These are phyloP conservation scores for Squalus acanthias DNA, from an alignment of 2,797 vertebrate genomes.

Conservation along the genomic window DNA sequence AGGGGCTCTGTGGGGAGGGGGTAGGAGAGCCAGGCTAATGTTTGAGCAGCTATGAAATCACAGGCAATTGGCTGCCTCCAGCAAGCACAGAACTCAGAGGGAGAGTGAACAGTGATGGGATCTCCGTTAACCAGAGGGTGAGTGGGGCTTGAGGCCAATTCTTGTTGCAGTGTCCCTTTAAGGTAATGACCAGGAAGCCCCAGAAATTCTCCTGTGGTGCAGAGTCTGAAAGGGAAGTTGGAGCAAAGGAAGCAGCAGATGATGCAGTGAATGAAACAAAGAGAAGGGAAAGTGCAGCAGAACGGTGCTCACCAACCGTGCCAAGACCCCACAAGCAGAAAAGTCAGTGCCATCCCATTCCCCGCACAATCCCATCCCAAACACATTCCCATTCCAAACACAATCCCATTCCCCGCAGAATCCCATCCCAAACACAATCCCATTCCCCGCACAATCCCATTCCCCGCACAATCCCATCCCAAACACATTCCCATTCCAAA, in stretches of 20 bases:
- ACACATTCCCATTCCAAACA: not conserved
- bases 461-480: no score
- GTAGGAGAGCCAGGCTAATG: not conserved
- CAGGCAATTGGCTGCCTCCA: not conserved
- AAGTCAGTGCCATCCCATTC: no score
- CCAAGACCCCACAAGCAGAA: not conserved
- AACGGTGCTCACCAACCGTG: not conserved
- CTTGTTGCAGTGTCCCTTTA: not conserved
- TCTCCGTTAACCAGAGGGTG: not conserved
- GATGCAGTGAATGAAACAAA: constrained; percentile 10
- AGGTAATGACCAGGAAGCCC: not conserved
- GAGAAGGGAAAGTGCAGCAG: not conserved
- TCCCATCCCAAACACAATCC: no score
- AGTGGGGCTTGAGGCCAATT: not conserved
- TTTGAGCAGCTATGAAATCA: not conserved
- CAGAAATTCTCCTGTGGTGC: not conserved
- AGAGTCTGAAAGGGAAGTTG: not conserved
- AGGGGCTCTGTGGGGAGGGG: not conserved
- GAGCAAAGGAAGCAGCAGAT: not conserved
- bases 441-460: no score
- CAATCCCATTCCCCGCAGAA: no score
- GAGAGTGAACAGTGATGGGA: not conserved
- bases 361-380: no score
- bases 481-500: no score
- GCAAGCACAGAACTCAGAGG: not conserved